Conservation (phyloP, 2,113 vertebrate species). For the Mustelus asterias region DNA sequence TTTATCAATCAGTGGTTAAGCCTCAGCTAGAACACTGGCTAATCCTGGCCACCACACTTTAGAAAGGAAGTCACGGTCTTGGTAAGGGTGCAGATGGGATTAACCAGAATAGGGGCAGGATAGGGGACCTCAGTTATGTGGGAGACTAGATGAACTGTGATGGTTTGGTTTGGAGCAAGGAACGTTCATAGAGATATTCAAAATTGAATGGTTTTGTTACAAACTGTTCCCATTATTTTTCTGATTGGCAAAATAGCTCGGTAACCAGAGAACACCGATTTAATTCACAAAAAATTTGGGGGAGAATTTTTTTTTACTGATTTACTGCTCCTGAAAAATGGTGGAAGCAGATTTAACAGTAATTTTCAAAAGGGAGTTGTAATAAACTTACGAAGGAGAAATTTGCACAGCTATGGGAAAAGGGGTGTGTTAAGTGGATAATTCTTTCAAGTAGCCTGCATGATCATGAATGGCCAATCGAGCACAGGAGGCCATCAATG, state of each 20-base stretch:
- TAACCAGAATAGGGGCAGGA: not conserved
- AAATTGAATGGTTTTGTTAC: not conserved
- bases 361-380: not conserved
- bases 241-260: not conserved
- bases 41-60: not conserved
- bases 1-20: not conserved
- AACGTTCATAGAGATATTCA: not conserved
- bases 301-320: too few species aligned
- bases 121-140: not conserved
- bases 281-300: not conserved
- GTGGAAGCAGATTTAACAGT: not conserved
- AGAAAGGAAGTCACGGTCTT: too few species aligned
- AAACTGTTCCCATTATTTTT: too few species aligned
- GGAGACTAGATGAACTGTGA: not conserved
- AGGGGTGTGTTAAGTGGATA: not conserved
- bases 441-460: not conserved
- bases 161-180: not conserved
- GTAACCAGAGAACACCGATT: not conserved
- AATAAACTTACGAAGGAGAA: not conserved
- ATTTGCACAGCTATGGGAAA: not conserved
- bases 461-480: not conserved
- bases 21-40: not conserved
- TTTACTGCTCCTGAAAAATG: not conserved
- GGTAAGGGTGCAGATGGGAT: not conserved
- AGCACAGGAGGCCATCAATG: not conserved